These are phyloP conservation scores for Orussus abietinus DNA, from an alignment of 1,140 invertebrate genomes.

Conservation along the genomic window DNA sequence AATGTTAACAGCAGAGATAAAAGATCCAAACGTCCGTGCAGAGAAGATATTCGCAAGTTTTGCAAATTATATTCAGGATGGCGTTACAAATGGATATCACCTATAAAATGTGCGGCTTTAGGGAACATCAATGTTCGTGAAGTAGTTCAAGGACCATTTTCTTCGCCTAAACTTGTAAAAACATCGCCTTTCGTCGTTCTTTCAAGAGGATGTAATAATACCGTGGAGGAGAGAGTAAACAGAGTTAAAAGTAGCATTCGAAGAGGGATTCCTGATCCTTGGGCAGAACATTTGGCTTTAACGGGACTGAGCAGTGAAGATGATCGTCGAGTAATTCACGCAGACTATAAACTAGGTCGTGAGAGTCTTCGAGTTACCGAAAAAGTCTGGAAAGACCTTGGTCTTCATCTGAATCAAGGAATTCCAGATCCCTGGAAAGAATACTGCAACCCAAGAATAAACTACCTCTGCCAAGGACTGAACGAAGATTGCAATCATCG, in stretches of 20 bases:
- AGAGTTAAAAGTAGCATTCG: background rate
- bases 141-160: constrained; percentile 21
- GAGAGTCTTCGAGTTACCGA: constrained; percentile 15
- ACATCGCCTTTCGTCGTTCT: constrained; percentile 5
- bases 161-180: constrained; percentile 13
- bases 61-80: constrained; percentile 15
- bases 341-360: constrained; percentile 3
- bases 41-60: too few species aligned
- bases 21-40: too few species aligned
- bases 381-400: constrained; percentile 16
- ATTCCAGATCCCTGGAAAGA: constrained; percentile 31
- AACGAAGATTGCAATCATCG: background rate
- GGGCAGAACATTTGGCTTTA: constrained; percentile 20
- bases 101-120: background rate
- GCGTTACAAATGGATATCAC: constrained; percentile 17
- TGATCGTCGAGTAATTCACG: background rate
- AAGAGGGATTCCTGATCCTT: constrained; percentile 26
- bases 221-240: constrained; percentile 1
- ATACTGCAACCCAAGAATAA: too few species aligned
- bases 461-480: too few species aligned
- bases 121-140: constrained; percentile 11
- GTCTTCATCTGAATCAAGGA: constrained; percentile 21
- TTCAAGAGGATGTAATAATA: too few species aligned
- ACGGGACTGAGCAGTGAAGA: background rate
- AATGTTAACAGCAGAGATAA: too few species aligned